These are phyloP conservation scores for Orchestes rusci DNA, from an alignment of 2,888 invertebrate genomes.

Conservation along the genomic window DNA sequence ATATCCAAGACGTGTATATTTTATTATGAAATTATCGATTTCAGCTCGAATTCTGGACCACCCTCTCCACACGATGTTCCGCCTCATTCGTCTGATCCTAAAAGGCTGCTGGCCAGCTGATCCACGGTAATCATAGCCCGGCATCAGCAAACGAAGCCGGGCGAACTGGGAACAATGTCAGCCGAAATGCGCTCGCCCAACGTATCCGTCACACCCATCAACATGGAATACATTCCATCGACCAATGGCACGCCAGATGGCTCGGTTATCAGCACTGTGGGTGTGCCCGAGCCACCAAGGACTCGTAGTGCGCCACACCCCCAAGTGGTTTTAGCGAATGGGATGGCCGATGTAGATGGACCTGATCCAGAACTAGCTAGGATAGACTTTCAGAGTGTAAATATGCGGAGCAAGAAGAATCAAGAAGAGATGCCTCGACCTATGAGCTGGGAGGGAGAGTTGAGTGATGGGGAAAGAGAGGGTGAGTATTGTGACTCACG, in stretches of 20 bases:
- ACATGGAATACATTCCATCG: conserved; percentile 46
- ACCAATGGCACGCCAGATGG: conserved; percentile 7
- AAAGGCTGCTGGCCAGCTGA: conserved; percentile 35
- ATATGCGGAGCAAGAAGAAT: conserved; percentile 39
- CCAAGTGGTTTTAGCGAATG: conserved; percentile 29
- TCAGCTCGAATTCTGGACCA: conserved; percentile 8
- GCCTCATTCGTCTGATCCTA: conserved; percentile 11
- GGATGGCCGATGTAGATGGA: conserved; percentile 48
- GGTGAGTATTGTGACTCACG: conserved; percentile 13
- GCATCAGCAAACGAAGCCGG: conserved; percentile 16
- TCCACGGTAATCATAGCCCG: conserved; percentile 32
- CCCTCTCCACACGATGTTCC: conserved; percentile 18
- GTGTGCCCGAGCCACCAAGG: conserved; percentile 30
- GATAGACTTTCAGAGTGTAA: conserved; percentile 58
- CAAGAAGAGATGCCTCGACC: conserved; percentile 53
- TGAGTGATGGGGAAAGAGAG: conserved; percentile 72
- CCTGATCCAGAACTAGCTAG: conserved; percentile 76
- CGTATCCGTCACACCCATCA: conserved; percentile 77
- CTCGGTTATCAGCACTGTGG: conserved; percentile 22
- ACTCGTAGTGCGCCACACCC: conserved; percentile 31
- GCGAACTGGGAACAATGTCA: conserved; percentile 32
- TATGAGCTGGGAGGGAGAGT: conserved; percentile 93
- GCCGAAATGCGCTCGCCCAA: conserved; percentile 47
- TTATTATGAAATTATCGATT: too few species aligned
- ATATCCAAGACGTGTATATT: too few species aligned